Conservation (phyloP, 2,113 vertebrate genomes). For the Datnioides undecimradiatus region DNA sequence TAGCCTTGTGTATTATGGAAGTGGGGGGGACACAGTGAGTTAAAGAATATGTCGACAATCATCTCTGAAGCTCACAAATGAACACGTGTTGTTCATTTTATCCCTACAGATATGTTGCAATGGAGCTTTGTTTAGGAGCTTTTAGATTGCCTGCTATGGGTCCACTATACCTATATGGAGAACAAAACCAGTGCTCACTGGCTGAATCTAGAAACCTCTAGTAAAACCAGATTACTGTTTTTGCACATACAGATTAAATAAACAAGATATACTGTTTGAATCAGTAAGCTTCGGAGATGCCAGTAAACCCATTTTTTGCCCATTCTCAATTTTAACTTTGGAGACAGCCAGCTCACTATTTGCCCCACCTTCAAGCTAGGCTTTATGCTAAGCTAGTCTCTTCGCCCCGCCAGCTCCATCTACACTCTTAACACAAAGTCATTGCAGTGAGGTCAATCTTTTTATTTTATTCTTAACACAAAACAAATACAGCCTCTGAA, state of each 20-base stretch:
- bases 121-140: neutral
- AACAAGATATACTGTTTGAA: too few species aligned
- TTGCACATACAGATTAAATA: too few species aligned
- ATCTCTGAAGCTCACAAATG: neutral
- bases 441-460: neutral
- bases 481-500: neutral
- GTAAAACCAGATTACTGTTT: too few species aligned
- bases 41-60: neutral
- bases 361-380: neutral
- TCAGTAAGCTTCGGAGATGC: too few species aligned
- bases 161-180: neutral
- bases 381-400: conserved; percentile 2
- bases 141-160: neutral
- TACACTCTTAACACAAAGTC: neutral
- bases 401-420: neutral
- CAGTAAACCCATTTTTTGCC: too few species aligned
- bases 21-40: neutral
- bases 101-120: neutral
- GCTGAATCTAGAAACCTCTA: too few species aligned
- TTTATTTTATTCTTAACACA: neutral
- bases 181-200: neutral
- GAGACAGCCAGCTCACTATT: neutral
- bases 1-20: neutral
- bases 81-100: neutral
- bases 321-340: neutral